Conservation (phyloP, 2,888 invertebrate species). For the Stictocephala bisonia region DNA sequence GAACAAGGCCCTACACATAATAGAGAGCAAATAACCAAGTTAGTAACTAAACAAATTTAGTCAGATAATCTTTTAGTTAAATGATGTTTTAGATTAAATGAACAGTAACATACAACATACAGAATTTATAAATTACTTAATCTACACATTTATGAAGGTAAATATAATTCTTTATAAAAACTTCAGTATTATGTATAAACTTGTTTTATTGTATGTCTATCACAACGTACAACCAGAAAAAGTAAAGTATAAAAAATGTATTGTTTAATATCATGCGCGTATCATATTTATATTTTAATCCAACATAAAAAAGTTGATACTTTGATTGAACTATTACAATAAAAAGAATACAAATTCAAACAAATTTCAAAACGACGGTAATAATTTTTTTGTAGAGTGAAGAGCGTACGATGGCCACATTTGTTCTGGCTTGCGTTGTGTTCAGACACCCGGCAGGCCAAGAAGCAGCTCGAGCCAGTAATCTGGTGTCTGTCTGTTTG, state of each 20-base stretch:
- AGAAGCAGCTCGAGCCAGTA: constrained; percentile 90
- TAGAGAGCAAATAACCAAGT: no score
- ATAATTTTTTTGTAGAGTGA: constrained; percentile 70
- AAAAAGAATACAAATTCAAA: not conserved
- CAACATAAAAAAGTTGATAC: not conserved
- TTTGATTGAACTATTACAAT: not conserved
- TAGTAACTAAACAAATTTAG: no score
- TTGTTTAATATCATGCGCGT: no score
- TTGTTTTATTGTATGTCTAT: not conserved
- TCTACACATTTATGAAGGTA: no score
- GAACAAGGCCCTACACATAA: no score
- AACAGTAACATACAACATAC: no score
- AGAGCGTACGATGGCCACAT: constrained; percentile 93
- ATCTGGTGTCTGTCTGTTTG: constrained; percentile 90
- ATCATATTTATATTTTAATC: no score
- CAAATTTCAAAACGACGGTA: constrained; percentile 7
- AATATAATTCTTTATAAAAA: constrained; percentile 19
- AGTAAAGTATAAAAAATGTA: no score
- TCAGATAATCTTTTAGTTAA: no score
- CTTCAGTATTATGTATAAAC: not conserved
- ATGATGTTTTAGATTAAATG: no score
- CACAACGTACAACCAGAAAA: not conserved
- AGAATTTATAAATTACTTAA: no score
- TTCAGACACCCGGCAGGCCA: constrained; percentile 90
- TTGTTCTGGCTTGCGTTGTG: constrained; percentile 94